Conservation (phyloP, 1,140 invertebrate species). For the Mamestra configurata region DNA sequence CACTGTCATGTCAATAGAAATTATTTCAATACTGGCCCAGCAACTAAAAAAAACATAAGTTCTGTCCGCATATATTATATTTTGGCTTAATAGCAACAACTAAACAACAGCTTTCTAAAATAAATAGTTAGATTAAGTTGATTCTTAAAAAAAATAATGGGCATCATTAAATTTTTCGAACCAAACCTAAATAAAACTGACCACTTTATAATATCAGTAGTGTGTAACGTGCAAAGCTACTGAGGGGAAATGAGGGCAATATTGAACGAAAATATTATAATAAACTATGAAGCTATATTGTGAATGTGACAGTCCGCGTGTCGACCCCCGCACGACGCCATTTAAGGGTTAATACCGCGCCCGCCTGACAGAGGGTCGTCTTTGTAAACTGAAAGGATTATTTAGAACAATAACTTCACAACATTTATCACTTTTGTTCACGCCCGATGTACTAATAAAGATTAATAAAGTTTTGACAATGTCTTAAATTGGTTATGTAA, state of each 20-base stretch:
- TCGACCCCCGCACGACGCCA: slow-evolving; percentile 67
- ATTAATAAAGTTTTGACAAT: slow-evolving; percentile 63
- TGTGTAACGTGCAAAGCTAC: slow-evolving; percentile 53
- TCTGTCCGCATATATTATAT: no score
- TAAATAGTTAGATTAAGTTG: no score
- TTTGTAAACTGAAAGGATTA: slow-evolving; percentile 75
- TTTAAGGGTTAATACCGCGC: slow-evolving; percentile 75
- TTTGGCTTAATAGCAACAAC: no score
- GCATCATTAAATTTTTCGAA: not conserved
- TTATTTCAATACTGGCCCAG: no score
- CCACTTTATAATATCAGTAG: slow-evolving; percentile 53
- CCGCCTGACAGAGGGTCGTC: slow-evolving; percentile 69
- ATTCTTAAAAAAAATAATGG: no score
- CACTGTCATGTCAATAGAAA: no score
- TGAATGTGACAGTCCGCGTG: slow-evolving; percentile 84
- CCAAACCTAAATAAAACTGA: slow-evolving; percentile 15
- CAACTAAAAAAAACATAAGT: no score
- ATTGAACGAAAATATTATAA: slow-evolving; percentile 83
- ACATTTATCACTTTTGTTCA: slow-evolving; percentile 76
- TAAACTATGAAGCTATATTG: slow-evolving; percentile 83
- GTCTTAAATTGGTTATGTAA: slow-evolving; percentile 43
- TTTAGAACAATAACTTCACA: slow-evolving; percentile 72
- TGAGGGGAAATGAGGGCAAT: slow-evolving; percentile 71
- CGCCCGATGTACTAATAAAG: slow-evolving; percentile 62
- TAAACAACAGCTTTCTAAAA: no score